These are phyloP conservation scores for Drosophila lowei DNA, from an alignment of 1,140 invertebrate species.

Conservation along the genomic window DNA sequence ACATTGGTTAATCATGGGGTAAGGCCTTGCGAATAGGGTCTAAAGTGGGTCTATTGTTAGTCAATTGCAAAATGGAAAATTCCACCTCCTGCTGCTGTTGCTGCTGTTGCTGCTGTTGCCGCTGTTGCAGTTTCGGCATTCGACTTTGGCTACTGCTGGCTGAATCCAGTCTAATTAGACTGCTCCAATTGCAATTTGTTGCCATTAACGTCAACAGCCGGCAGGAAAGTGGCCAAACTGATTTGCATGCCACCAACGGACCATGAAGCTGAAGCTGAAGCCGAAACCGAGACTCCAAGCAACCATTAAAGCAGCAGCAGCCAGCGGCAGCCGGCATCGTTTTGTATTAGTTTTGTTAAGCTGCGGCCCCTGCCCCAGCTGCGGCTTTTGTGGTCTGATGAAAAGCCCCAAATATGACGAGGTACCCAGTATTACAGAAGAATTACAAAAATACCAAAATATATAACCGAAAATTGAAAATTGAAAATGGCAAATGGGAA, in stretches of 20 bases:
- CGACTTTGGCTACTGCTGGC: conserved; percentile 59
- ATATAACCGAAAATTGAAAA: conserved; percentile 2
- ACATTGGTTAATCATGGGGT: conserved; percentile 43
- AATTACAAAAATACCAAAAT: conserved; percentile 20
- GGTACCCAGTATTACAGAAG: conserved; percentile 5
- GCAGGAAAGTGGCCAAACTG: conserved; percentile 62
- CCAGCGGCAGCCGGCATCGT: conserved; percentile 40
- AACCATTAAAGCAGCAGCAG: conserved; percentile 31
- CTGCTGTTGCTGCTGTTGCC: conserved; percentile 31
- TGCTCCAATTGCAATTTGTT: conserved; percentile 70
- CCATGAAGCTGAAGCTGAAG: conserved; percentile 60
- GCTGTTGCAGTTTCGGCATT: conserved; percentile 29
- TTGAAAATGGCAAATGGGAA: conserved; percentile 25
- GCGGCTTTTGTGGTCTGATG: conserved; percentile 35
- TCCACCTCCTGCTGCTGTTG: conserved; percentile 36
- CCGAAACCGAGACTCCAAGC: conserved; percentile 50
- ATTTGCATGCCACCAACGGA: conserved; percentile 72
- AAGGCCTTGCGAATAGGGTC: conserved; percentile 4
- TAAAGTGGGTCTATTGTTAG: conserved; percentile 43
- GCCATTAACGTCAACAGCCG: conserved; percentile 75
- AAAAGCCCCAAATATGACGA: conserved; percentile 34
- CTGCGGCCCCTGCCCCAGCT: conserved; percentile 35
- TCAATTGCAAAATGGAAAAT: conserved; percentile 6
- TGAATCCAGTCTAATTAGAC: conserved; percentile 59
- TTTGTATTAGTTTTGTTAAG: conserved; percentile 73